Conservation (phyloP, 2,888 invertebrate genomes). For the Leptopilina syphax region DNA sequence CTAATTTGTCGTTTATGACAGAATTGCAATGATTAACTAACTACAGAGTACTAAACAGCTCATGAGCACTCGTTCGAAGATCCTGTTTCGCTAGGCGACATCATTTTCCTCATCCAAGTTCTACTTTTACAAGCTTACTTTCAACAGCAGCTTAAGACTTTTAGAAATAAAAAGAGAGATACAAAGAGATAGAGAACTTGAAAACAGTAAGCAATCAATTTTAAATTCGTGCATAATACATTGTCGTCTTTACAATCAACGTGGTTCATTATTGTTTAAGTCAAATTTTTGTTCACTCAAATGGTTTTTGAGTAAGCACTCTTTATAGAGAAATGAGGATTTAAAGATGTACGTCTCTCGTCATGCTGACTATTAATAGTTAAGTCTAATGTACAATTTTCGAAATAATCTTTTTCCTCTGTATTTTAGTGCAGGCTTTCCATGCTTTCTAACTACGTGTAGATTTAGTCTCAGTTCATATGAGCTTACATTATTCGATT, state of each 20-base stretch:
- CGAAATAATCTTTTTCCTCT: no score
- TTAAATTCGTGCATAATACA: constrained; percentile 22
- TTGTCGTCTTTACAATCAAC: neutral
- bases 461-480: no score
- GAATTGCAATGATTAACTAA: constrained; percentile 31
- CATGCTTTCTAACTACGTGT: no score
- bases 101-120: constrained; percentile 31
- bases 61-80: constrained; percentile 31
- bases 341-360: no score
- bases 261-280: neutral
- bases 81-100: constrained; percentile 38
- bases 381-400: no score
- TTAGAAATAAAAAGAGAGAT: neutral
- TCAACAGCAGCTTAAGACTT: constrained; percentile 24
- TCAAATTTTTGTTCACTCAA: no score
- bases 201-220: constrained; percentile 10
- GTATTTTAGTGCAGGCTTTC: no score
- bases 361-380: no score
- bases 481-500: no score
- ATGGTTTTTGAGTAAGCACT: no score
- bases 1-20: constrained; percentile 24
- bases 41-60: constrained; percentile 16
- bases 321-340: no score
- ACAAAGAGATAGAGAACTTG: neutral
- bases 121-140: constrained; percentile 40